Evolutionary conservation across 2,797 vertebrate species (phyloP), one percentile per base, ranked within the genome.

Genomic region (Odontamblyopus lacepedii): DNA sequence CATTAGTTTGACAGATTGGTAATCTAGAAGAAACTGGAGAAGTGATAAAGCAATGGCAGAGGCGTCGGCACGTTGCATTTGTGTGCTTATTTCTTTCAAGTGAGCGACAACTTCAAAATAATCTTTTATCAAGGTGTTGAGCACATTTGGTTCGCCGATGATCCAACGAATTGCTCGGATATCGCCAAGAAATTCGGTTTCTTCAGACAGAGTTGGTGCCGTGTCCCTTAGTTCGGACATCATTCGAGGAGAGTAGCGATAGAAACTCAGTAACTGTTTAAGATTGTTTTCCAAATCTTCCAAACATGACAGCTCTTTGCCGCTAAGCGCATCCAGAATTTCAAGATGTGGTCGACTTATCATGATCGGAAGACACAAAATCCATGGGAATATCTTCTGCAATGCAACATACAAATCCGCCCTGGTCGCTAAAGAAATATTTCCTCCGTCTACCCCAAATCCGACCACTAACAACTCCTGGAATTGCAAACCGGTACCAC

Each of bases 241-340:
- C 90, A 98, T 95, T 41, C 96, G 94, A 0, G 97, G 97, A 0
- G 96, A 98, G 78, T 99, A 99, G 62, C 97, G 95, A 78, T 98
- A 99, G 86, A 99, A 98, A 70, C 97, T 96, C 55, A 99, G 94
- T 23, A 99, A 91, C 78, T 98, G 97, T 84, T 99, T 99, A 63
- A 99, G 87, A 82, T 98, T 99, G 92, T 96, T 98, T 83, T 99
- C 97, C 76, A 99, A 88, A 77, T 99, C 97, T 85, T 99, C 97
- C 71, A 99, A 89, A 85, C 97, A 99, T 0, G 96, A 95, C 5
- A 99, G 94, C 71, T 99, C 97, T 87, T 99, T 98, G 11, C 97
- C 97, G 0, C 96, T 97, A 87, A 99, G 97, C 63, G 95, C 96
- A 27, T 99, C 96, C 86, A 99, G 83, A 59, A 99, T 94, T 83